Percentiles rank a stretch among this genome's conserved stretches.
phyloP scores from a whole-genome alignment of 2,797 vertebrate genomes.

The Cuculus canorus region DNA sequence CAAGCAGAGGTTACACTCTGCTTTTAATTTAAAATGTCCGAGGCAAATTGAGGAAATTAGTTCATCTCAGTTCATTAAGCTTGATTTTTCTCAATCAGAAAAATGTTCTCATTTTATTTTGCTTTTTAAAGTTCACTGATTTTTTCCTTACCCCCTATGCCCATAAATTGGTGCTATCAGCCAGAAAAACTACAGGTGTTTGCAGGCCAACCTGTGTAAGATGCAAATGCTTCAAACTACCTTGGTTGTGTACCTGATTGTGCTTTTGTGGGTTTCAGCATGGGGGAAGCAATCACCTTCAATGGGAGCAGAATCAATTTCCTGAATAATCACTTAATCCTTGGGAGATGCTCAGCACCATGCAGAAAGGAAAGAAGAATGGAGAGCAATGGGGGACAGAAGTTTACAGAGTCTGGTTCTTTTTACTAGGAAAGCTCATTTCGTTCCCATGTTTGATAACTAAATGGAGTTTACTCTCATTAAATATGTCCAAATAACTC shows the following conservation, averaged over 20 bases:
- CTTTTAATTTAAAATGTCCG: slow-evolving; percentile 49
- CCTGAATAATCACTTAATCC: slow-evolving; percentile 24
- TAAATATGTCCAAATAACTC: neutral
- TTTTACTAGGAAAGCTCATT: neutral
- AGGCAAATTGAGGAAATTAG: slow-evolving; percentile 22
- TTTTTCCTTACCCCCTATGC: slow-evolving; percentile 6
- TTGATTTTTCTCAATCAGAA: slow-evolving; percentile 51
- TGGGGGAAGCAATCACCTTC: slow-evolving; percentile 52
- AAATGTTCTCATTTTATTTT: neutral
- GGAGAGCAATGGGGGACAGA: neutral
- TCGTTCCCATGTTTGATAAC: neutral
- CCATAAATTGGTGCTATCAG: slow-evolving; percentile 32
- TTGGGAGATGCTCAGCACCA: slow-evolving; percentile 19
- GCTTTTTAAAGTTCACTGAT: slow-evolving; percentile 25
- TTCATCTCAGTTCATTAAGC: slow-evolving; percentile 42
- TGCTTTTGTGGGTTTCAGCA: slow-evolving; percentile 65
- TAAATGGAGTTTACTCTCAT: neutral
- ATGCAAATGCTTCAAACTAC: slow-evolving; percentile 46
- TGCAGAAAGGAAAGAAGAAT: neutral
- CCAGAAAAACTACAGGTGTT: slow-evolving; percentile 47
- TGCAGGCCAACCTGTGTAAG: slow-evolving; percentile 42
- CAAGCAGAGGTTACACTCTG: slow-evolving; percentile 33
- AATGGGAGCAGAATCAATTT: slow-evolving; percentile 29
- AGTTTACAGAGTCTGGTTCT: neutral
- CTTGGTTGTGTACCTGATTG: slow-evolving; percentile 45